A percentile compares a stretch with the other conserved stretches of the same genome.
These are phyloP conservation scores for Harpalus rubripes DNA, from an alignment of 2,888 invertebrate species.

Conservation along the genomic window DNA sequence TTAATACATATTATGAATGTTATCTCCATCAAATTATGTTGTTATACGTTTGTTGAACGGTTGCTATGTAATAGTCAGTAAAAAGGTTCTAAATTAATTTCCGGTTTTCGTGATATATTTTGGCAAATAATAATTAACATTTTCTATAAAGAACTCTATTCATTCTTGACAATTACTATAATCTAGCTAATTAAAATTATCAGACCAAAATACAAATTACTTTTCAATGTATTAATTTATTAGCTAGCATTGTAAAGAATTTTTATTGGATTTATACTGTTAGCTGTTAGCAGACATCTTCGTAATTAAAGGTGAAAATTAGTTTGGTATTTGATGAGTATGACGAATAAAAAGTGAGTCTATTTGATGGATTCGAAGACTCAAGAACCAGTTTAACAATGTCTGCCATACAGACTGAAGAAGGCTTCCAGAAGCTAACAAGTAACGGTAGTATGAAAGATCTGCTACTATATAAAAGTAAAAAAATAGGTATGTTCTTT, in stretches of 20 bases:
- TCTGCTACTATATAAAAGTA: background rate
- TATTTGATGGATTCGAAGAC: constrained; percentile 8
- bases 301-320: constrained; percentile 16
- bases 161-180: background rate
- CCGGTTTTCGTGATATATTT: no score
- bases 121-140: no score
- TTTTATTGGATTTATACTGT: constrained; percentile 9
- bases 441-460: constrained; percentile 13
- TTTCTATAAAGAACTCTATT: no score
- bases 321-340: background rate
- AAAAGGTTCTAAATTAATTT: no score
- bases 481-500: no score
- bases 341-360: background rate
- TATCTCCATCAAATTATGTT: no score
- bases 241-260: background rate
- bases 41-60: no score
- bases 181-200: background rate
- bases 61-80: no score
- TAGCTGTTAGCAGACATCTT: background rate
- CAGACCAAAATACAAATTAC: background rate
- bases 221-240: background rate
- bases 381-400: background rate
- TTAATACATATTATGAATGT: no score
- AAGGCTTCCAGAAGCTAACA: background rate
- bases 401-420: background rate